A percentile compares a stretch with the other conserved stretches of the same genome.
These are phyloP conservation scores for Microplitis manilae DNA, from an alignment of 2,888 invertebrate genomes.

Conservation along the genomic window DNA sequence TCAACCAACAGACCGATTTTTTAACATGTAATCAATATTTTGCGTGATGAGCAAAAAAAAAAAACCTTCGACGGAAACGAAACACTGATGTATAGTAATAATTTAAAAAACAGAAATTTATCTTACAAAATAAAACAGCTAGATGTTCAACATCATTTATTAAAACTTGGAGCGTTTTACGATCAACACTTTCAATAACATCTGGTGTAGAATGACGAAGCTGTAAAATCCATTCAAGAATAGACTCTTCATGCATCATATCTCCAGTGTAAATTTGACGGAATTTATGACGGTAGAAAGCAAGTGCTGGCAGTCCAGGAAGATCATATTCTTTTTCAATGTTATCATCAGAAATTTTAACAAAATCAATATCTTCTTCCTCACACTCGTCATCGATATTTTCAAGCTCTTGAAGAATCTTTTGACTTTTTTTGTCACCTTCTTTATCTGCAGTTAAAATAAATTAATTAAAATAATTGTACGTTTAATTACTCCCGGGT, in stretches of 20 bases:
- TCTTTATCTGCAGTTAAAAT: slow-evolving; percentile 80
- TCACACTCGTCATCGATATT: slow-evolving; percentile 95
- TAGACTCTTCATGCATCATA: slow-evolving; percentile 91
- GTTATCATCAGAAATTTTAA: slow-evolving; percentile 91
- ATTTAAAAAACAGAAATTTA: not conserved
- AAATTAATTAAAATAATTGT: not conserved
- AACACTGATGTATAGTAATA: not conserved
- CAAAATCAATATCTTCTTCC: slow-evolving; percentile 91
- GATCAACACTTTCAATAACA: slow-evolving; percentile 92
- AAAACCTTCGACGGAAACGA: not conserved
- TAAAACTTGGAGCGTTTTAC: slow-evolving; percentile 89
- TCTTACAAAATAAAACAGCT: slow-evolving; percentile 93
- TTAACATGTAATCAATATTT: too few relatives aligned
- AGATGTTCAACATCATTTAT: slow-evolving; percentile 93
- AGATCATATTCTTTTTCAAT: slow-evolving; percentile 91
- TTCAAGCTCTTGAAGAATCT: slow-evolving; percentile 89
- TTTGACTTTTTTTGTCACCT: slow-evolving; percentile 90
- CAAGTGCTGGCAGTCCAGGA: slow-evolving; percentile 84
- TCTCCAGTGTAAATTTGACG: slow-evolving; percentile 91
- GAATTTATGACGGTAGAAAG: slow-evolving; percentile 90
- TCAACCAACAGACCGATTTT: too few relatives aligned
- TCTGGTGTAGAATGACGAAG: slow-evolving; percentile 88
- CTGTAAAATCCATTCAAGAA: slow-evolving; percentile 91
- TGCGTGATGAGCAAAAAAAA: slow-evolving; percentile 8
- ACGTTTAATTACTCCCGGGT: not conserved